Base-by-base conservation (phyloP, 2,888 invertebrate genomes). In the Sthenelais limicola region DNA sequence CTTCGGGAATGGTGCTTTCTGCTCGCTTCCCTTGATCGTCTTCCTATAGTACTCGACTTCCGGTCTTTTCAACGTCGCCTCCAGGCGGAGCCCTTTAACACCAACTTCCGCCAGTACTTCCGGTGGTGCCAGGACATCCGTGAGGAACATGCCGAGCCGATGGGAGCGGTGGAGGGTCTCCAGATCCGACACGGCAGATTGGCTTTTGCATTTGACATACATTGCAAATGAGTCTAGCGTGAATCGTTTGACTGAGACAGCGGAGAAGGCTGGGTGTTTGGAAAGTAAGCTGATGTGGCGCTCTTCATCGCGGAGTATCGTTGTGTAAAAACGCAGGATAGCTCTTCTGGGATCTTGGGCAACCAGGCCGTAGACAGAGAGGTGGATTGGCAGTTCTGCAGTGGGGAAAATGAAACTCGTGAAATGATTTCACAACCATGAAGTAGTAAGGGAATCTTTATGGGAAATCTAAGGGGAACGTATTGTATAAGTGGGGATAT, bases 31-130 rank as follows among this genome's bases (percentile, higher is more conserved):
- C 32, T 78, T 66, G 9, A 80, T 58, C 15, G 77, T 74, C 49
- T 79, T 77, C 69, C 80, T 69, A 69, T 78, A 80, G 51, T 73
- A 73, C 32, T 78, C 80, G 18, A 79, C 47, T 33, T 77, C 51
- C 3, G 74, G 74, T 1, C 75, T 74, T 9, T 78, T 75, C 21
- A 80, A 75, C 0, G 52, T 71, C 3, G 80, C 74, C 47, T 77
- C 76, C 24, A 81, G 58, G 4, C 62, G 3, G 5, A 62, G 62
- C 4, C 38, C 35, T 21, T 62, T 35, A 1, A 62, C 62, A 26
- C 62, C 62, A 1, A 62, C 62, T 26, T 62, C 62, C 1, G 26
- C 62, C 35, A 62, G 62, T 43, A 62, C 38, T 9, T 35, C 62
- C 33, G 62, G 35, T 9, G 35, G 35, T 12, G 62, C 62, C 62